phyloP scores from a whole-genome alignment of 1,140 invertebrate genomes.

The Cyrtorhinus lividipennis region DNA sequence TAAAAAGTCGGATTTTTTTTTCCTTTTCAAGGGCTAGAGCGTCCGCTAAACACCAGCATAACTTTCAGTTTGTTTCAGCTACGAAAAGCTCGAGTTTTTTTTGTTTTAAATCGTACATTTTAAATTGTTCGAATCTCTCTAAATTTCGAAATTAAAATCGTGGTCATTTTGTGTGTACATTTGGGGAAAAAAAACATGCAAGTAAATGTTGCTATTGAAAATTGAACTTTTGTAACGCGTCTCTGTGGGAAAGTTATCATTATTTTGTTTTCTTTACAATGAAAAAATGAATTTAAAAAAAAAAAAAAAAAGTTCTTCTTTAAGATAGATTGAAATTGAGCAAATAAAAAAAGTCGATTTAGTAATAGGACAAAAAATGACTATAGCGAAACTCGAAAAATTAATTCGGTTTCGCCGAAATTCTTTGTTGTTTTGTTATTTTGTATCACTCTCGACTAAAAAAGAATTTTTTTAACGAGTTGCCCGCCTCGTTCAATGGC shows the following conservation, averaged over 20 bases:
- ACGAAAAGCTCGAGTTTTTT: constrained; percentile 6
- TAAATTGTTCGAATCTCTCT: neutral
- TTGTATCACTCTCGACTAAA: too few species aligned
- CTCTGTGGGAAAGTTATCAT: too few species aligned
- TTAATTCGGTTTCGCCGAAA: neutral
- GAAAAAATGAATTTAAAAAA: too few species aligned
- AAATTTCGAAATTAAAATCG: neutral
- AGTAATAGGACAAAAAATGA: neutral
- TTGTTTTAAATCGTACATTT: neutral
- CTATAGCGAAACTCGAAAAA: neutral
- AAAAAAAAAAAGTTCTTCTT: too few species aligned
- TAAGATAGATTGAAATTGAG: too few species aligned
- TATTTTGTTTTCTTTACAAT: too few species aligned
- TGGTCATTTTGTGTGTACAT: neutral
- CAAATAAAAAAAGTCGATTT: neutral
- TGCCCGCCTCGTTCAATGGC: neutral
- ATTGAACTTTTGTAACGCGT: too few species aligned
- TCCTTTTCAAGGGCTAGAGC: neutral
- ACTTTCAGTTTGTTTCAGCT: constrained; percentile 2
- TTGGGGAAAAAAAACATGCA: neutral
- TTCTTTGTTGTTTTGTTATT: too few species aligned
- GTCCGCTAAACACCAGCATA: neutral
- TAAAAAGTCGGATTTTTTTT: neutral
- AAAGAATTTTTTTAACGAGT: neutral
- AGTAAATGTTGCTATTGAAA: neutral